Conservation (phyloP, 2,113 vertebrate genomes). For the Ivindomyrus marchei region DNA sequence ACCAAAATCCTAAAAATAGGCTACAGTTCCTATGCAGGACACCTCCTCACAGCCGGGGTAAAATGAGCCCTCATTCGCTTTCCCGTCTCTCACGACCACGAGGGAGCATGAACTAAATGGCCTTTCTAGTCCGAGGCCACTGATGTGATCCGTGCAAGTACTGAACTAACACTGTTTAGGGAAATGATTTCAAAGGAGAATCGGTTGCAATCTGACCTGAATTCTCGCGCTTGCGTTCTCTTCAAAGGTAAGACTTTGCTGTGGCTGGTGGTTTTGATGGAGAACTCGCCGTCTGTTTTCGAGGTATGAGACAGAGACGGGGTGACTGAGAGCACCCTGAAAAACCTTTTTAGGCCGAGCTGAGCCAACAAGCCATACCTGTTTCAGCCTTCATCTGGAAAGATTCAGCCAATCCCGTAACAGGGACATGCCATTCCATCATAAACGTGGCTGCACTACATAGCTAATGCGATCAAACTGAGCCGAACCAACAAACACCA, state of each 20-base stretch:
- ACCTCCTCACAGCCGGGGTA: not conserved
- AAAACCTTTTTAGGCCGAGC: no score
- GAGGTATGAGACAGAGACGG: not conserved
- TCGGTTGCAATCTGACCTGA: not conserved
- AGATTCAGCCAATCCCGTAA: not conserved
- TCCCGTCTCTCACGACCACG: not conserved
- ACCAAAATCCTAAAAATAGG: not conserved
- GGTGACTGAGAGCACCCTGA: no score
- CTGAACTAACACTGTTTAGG: not conserved
- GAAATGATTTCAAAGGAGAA: not conserved
- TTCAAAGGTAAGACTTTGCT: not conserved
- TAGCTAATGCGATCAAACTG: conserved; percentile 29
- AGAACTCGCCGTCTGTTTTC: not conserved
- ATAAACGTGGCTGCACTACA: conserved; percentile 34
- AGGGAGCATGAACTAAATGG: not conserved
- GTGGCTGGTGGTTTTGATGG: not conserved
- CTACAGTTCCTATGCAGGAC: not conserved
- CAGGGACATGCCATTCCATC: not conserved
- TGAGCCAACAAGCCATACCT: not conserved
- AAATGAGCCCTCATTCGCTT: conserved; percentile 10
- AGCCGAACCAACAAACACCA: conserved; percentile 20
- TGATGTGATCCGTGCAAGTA: not conserved
- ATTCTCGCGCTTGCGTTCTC: not conserved
- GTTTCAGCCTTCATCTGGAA: not conserved
- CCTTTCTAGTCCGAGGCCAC: conserved; percentile 3